Percentiles rank a stretch among this genome's conserved stretches.
These are phyloP conservation scores for Drosophila ficusphila DNA, from an alignment of 1,140 invertebrate genomes.

Conservation along the genomic window DNA sequence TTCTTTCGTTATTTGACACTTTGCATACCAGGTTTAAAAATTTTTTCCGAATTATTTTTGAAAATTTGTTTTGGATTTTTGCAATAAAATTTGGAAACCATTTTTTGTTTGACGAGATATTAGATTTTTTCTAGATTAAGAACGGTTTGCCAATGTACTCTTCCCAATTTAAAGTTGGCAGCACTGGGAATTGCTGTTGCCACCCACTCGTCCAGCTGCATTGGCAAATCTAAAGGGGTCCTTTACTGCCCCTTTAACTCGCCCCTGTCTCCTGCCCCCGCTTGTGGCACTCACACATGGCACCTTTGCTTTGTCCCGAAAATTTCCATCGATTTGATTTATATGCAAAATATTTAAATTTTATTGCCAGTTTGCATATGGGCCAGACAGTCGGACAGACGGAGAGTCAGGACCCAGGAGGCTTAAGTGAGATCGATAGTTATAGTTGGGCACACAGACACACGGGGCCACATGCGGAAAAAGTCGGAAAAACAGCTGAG, in stretches of 20 bases:
- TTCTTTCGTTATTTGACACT: too few relatives aligned
- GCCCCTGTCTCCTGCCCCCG: background rate
- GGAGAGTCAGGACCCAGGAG: slow-evolving; percentile 18
- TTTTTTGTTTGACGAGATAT: too few relatives aligned
- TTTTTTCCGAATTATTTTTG: too few relatives aligned
- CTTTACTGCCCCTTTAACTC: slow-evolving; percentile 26
- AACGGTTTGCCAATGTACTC: background rate
- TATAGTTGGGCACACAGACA: slow-evolving; percentile 41
- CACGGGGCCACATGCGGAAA: background rate
- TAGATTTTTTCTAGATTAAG: background rate
- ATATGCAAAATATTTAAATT: slow-evolving; percentile 82
- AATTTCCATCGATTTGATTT: slow-evolving; percentile 80
- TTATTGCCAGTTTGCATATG: slow-evolving; percentile 80
- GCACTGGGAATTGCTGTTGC: background rate
- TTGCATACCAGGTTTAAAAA: too few relatives aligned
- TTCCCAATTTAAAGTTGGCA: background rate
- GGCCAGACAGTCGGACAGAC: slow-evolving; percentile 26
- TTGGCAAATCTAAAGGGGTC: slow-evolving; percentile 50
- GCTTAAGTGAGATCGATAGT: slow-evolving; percentile 79
- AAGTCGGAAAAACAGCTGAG: slow-evolving; percentile 38
- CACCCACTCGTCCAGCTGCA: slow-evolving; percentile 21
- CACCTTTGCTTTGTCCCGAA: slow-evolving; percentile 62
- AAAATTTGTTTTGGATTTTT: too few relatives aligned
- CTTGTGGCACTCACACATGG: slow-evolving; percentile 18
- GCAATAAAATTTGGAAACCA: too few relatives aligned